These are phyloP conservation scores for Ceyx melanurus DNA, from an alignment of 2,113 vertebrate species.

Conservation along the genomic window DNA sequence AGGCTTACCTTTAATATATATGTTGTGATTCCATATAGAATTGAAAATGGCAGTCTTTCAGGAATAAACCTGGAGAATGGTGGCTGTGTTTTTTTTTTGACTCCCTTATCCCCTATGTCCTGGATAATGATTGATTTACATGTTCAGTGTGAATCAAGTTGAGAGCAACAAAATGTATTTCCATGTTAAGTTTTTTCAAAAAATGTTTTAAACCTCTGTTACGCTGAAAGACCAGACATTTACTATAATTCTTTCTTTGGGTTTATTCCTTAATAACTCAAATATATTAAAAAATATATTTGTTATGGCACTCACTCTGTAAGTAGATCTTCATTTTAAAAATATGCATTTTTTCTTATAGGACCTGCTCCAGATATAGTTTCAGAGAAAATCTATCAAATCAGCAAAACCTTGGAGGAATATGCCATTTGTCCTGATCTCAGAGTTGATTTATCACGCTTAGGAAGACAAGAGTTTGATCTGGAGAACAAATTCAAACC, in stretches of 20 bases:
- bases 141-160: background rate
- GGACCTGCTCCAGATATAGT: conserved; percentile 92
- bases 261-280: background rate
- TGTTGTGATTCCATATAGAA: background rate
- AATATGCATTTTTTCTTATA: conserved; percentile 52
- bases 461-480: conserved; percentile 98
- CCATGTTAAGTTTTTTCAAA: background rate
- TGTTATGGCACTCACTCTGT: background rate
- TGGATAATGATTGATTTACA: background rate
- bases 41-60: background rate
- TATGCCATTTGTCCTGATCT: conserved; percentile 95
- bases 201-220: background rate
- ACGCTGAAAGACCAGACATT: background rate
- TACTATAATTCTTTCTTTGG: background rate
- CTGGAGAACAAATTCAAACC: conserved; percentile 99
- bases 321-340: background rate
- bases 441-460: conserved; percentile 90
- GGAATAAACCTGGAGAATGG: background rate
- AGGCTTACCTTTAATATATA: background rate
- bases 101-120: background rate
- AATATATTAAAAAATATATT: background rate
- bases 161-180: background rate
- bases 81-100: background rate
- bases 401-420: conserved; percentile 96
- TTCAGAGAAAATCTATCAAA: conserved; percentile 95